phyloP scores from a whole-genome alignment of 2,113 vertebrate species.

The Ceyx cyanopectus region DNA sequence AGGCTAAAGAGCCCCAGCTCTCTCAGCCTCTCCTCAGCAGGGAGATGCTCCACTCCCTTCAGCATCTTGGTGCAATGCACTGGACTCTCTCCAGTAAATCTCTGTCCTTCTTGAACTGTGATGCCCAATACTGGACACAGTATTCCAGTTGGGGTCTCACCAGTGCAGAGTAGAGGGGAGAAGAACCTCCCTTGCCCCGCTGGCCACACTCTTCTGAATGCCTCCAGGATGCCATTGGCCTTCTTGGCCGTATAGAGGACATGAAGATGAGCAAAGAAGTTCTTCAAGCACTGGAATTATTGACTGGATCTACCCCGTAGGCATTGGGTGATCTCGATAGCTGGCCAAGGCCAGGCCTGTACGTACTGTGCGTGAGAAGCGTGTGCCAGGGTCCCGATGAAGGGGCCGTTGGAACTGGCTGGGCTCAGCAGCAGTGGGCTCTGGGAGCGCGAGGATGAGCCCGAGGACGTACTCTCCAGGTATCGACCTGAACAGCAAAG shows the following conservation, averaged over 20 bases:
- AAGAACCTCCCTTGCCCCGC: no score
- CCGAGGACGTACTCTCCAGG: constrained; percentile 89
- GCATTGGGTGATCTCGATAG: rapidly evolving
- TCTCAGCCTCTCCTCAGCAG: no score
- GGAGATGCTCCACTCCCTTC: no score
- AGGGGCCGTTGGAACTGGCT: constrained; percentile 78
- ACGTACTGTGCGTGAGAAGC: constrained; percentile 76
- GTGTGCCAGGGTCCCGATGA: constrained; percentile 67
- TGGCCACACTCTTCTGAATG: no score
- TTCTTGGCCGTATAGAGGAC: background rate
- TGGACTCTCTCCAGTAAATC: no score
- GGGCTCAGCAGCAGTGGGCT: constrained; percentile 89
- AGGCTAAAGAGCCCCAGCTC: no score
- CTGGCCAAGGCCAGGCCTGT: rapidly evolving
- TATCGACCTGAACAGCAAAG: constrained; percentile 77
- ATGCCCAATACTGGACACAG: no score
- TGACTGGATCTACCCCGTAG: background rate
- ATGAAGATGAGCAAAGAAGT: background rate
- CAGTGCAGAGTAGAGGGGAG: no score
- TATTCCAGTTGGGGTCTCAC: no score
- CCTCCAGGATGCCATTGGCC: no score
- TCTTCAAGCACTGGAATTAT: background rate
- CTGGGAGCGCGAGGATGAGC: constrained; percentile 89
- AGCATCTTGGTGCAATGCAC: no score
- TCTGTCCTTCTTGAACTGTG: no score